Base-by-base conservation (phyloP, 2,888 invertebrate genomes). In the Cataglyphis rosenhaueri region DNA sequence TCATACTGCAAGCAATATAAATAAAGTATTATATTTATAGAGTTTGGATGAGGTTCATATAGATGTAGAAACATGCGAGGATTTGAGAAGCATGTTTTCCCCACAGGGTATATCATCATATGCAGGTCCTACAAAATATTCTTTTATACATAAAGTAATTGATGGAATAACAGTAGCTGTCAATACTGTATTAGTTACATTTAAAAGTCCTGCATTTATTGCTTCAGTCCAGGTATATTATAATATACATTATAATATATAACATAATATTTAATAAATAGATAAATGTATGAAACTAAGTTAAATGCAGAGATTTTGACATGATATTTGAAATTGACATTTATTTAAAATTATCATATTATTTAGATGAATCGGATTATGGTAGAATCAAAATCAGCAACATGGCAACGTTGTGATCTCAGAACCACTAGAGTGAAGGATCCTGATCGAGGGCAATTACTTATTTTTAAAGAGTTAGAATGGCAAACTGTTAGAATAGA, bases 401-500 rank as follows among this genome's bases (percentile, higher is more conserved):
- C 97, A 85, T 99, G 99, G 97, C 96, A 97, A 81, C 96, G 96
- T 85, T 97, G 96, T 86, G 99, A 99, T 95, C 96, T 99, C 91
- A 96, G 98, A 93, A 96, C 97, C 95, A 99, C 99, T 70, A 96
- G 99, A 91, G 96, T 99, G 89, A 98, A 99, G 95, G 98, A 99
- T 93, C 96, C 97, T 3, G 97, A 97, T 86, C 97, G 97, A 86
- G 98, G 98, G 61, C 98, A 99, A 92, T 95, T 99, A 87, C 96
- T 99, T 87, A 97, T 99, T 93, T 99, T 99, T 95, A 99, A 99
- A 96, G 98, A 98, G 95, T 95, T 99, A 78, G 98, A 98, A 93
- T 99, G 99, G 99, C 99, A 99, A 95, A 98, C 98, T 73, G 97
- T 99, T 29, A 96, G 99, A 86, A 98, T 99, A 92, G 99, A 99